Evolutionary conservation across 2,113 vertebrate genomes (phyloP), one percentile per base, ranked within the genome.

Genomic region (Albula glossodonta): DNA sequence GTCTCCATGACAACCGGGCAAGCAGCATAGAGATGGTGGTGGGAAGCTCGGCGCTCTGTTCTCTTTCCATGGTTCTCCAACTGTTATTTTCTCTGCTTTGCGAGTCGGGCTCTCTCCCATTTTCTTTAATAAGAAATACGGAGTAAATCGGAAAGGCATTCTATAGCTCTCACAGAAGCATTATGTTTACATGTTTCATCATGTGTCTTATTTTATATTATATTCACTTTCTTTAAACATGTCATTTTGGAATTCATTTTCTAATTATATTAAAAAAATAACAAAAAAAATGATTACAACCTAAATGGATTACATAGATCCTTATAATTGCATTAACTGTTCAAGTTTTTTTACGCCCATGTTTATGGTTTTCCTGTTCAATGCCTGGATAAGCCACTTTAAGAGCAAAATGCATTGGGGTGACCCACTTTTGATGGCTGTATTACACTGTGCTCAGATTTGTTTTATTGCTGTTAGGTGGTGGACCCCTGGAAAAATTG

Each of bases 1-100:
- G 85, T 91, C 78, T 86, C 90, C 89, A 90, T 90, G 91, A 83
- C 90, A 88, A 91, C 91, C 84, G 84, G 41, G 53, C 83, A 89
- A 88, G 82, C 87, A 22, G 31, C 49, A 56, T 52, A 78, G 70
- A 52, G 70, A 52, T 56, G 83, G 74, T 56, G 86, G 83, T 82
- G 83, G 52, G 53, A 81, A 22, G 82, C 48, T 8, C 17, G 51
- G 50, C 13, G 49, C 22, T 9, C 51, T 77, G 81, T 81, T 56
- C 78, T 81, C 63, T 85, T 63, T 70, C 53, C 41, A 22, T 53
- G 51, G 78, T 11, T 81, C 12, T 80, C 49, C 70, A 3, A 31
- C 70, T 74, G 70, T 11, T 74, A n/a, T 74, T 74, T n/a, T 81
- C 31, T 80, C 25, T 56, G 4, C 81, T 81, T 85, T 60, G 56